Evolutionary conservation across 2,888 invertebrate genomes (phyloP).

Genomic region (Coecobrya sp.): DNA sequence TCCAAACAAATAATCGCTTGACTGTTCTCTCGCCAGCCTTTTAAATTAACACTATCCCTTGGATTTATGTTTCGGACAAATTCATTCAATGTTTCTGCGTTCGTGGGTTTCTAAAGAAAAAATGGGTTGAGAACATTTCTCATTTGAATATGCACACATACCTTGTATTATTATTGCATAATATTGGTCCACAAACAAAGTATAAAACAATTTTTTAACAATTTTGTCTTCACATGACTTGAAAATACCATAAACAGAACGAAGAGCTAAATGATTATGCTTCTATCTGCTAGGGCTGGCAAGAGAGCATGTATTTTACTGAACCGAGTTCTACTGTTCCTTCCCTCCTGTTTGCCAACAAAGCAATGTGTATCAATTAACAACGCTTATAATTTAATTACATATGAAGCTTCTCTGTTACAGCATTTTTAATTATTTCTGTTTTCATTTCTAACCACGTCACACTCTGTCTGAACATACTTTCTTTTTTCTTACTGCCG

Average conservation of each 20-base stretch:
- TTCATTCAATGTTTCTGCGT: too few relatives aligned
- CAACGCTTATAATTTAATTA: slow-evolving; percentile 69
- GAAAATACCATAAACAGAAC: background rate
- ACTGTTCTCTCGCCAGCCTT: slow-evolving; percentile 52
- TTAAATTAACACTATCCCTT: slow-evolving; percentile 39
- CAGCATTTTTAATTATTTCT: slow-evolving; percentile 75
- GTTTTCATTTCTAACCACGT: slow-evolving; percentile 57
- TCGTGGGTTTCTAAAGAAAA: too few relatives aligned
- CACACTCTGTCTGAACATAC: background rate
- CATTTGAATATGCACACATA: background rate
- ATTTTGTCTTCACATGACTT: background rate
- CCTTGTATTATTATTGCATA: background rate
- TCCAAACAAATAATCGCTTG: slow-evolving; percentile 11
- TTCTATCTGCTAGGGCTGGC: background rate
- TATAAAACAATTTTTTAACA: background rate
- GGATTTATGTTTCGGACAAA: background rate
- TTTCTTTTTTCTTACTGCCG: background rate
- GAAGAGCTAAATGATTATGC: background rate
- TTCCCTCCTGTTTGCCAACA: slow-evolving; percentile 65
- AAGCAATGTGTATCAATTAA: slow-evolving; percentile 71
- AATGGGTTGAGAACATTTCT: background rate
- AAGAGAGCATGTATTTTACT: background rate
- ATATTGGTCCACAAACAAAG: background rate
- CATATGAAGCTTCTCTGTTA: background rate
- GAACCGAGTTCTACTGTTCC: background rate